These are phyloP conservation scores for Trochalopteron elliotii DNA, from an alignment of 2,113 vertebrate species.

Conservation along the genomic window DNA sequence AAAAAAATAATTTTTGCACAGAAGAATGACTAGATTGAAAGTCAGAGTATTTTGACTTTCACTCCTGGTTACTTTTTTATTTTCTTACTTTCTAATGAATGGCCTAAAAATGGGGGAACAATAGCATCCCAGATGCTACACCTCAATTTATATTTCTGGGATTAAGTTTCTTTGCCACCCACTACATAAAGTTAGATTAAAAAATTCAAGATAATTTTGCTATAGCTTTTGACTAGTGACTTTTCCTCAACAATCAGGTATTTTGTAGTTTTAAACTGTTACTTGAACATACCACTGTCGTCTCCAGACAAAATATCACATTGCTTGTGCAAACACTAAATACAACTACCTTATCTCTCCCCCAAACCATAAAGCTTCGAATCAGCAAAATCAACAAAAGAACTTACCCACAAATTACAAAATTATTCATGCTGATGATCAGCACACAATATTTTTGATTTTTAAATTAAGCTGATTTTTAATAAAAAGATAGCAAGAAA, in stretches of 20 bases:
- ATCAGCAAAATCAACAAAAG: neutral
- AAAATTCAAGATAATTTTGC: neutral
- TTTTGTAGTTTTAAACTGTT: neutral
- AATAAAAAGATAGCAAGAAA: neutral
- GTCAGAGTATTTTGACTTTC: neutral
- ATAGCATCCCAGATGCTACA: neutral
- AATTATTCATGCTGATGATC: neutral
- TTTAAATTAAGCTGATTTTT: neutral
- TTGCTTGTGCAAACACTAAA: neutral
- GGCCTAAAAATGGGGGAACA: neutral
- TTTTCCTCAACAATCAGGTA: neutral
- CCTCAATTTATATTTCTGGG: neutral
- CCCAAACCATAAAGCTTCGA: neutral
- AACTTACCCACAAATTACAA: neutral
- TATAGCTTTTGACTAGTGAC: neutral
- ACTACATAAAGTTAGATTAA: neutral
- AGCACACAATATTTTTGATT: neutral
- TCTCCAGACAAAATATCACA: neutral
- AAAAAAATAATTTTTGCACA: neutral
- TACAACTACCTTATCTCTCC: neutral
- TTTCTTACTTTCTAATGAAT: neutral
- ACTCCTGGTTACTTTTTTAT: neutral
- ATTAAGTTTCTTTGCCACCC: neutral
- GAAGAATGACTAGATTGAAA: neutral
- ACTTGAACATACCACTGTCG: neutral